Base-by-base conservation (phyloP, 2,888 invertebrate genomes). In the Pristionchus maxplancki region DNA sequence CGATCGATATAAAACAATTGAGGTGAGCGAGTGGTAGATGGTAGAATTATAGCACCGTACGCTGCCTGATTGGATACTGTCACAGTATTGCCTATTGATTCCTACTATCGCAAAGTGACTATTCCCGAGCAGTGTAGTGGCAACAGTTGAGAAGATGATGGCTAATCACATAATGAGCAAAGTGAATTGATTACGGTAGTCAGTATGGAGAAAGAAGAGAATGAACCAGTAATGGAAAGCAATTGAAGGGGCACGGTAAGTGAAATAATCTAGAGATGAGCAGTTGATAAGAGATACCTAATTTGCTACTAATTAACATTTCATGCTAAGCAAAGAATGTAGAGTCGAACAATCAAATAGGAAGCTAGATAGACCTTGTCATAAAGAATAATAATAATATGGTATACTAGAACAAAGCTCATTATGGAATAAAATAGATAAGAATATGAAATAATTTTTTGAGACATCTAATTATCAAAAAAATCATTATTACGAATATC, bases 91-190 rank as follows among this genome's bases (percentile, higher is more conserved):
- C 44, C 78, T 44, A 78, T 37, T 44, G 13, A 78, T 78, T 13
- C 11, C 44, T 40, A 9, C 24, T 40, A 44, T 40, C 44, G 34
- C 15, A 24, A 44, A 40, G 24, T 78, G 37, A 78, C 78, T 78
- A 31, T 44, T 40, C 78, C 78, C 78, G 78, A 78, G 78, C 20
- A n/a, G 34, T 13, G 40, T 44, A 78, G 78, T 78, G 78, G 78
- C 44, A 44, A 78, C 78, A 78, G 8, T 44, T 24, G 44, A 74
- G 74, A 40, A 17, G 34, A 78, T n/a, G n/a, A 78, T 44, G 40
- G 78, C 40, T 78, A 78, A 78, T 78, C 78, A 78, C 78, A 78
- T n/a, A 71, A 44, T 44, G 44, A 78, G 20, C 37, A 44, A 78
- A 78, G 44, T 78, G 78, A 78, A 44, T 44, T 44, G 40, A 78